Evolutionary conservation across 2,797 vertebrate genomes (phyloP).

Genomic region (Nothura maculosa): DNA sequence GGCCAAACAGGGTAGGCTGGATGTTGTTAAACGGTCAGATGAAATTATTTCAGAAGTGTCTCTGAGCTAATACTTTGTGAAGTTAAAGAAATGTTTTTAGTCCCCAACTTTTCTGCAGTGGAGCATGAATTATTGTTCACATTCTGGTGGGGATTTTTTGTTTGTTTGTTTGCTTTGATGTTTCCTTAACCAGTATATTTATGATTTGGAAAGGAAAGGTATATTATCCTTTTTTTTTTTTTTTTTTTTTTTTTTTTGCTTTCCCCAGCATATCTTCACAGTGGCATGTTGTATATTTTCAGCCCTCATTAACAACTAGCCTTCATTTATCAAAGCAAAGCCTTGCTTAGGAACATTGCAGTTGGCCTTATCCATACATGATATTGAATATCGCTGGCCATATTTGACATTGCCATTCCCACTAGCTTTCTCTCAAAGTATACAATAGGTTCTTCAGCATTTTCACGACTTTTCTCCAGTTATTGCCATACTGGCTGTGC

Average conservation of each 20-base stretch:
- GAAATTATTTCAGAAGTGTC: not conserved
- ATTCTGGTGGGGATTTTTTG: not conserved
- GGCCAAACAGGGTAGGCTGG: not conserved
- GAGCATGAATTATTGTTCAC: not conserved
- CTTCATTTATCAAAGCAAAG: not conserved
- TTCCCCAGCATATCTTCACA: not conserved
- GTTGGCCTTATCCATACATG: not conserved
- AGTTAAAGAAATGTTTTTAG: not conserved
- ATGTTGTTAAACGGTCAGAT: not conserved
- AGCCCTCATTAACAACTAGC: not conserved
- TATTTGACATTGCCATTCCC: conserved; percentile 31
- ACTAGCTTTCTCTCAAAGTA: conserved; percentile 30
- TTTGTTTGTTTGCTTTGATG: not conserved
- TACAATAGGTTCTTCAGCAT: conserved; percentile 21
- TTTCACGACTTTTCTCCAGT: conserved; percentile 27
- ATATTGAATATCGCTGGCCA: not conserved
- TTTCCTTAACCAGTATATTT: not conserved
- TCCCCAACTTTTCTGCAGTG: not conserved
- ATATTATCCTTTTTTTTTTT: not conserved
- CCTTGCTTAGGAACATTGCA: not conserved
- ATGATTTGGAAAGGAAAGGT: conserved; percentile 17
- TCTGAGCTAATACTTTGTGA: not conserved
- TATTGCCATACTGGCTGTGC: not conserved
- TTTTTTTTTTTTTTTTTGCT: not conserved
- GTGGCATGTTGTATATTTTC: not conserved